Evolutionary conservation across 2,797 vertebrate species (phyloP), one percentile per base, ranked within the genome.

Genomic region (Pangasius sanitwongsei): DNA sequence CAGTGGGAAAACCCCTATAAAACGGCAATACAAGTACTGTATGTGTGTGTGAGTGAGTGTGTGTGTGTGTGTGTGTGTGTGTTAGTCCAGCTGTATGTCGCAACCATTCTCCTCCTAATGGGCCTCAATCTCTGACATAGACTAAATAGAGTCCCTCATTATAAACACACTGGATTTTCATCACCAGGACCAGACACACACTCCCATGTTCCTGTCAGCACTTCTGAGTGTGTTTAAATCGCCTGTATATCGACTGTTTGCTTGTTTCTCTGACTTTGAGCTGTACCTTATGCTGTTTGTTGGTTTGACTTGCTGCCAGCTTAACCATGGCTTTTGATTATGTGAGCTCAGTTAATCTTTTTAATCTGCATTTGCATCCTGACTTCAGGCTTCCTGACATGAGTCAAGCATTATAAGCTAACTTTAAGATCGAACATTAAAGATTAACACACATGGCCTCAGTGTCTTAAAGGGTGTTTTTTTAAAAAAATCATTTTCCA

Each of bases 151-250:
- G 44, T 72, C 55, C 23, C 18, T 70, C 53, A 86, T 72, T 74
- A 57, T 86, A 86, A 86, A 86, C 84, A 86, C 50, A 16, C n/a
- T 84, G 63, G 61, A 70, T 50, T 83, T 83, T 83, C 59, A 83
- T 61, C 81, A 82, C 34, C 55, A 28, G 34, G 37, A 50, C 83
- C 44, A 84, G 61, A 69, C 80, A 61, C 55, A 61, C 31, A 13
- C 31, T 34, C 78, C 20, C 53, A 81, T 57, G 16, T 55, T 44
- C 72, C 72, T 75, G 72, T 48, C 72, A 48, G 72, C 44, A 59
- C 31, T 37, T 59, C 18, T 23, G 53, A 81, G 31, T 80, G 77
- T 34, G 8, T 6, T 50, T 77, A 77, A 77, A 77, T 28, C 6
- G 74, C 50, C 15, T 57, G 31, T 34, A 23, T 55, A 18, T 28